Evolutionary conservation across 1,140 invertebrate species (phyloP), one percentile per base, ranked within the genome.

Genomic region (Drosophila ercepeae): DNA sequence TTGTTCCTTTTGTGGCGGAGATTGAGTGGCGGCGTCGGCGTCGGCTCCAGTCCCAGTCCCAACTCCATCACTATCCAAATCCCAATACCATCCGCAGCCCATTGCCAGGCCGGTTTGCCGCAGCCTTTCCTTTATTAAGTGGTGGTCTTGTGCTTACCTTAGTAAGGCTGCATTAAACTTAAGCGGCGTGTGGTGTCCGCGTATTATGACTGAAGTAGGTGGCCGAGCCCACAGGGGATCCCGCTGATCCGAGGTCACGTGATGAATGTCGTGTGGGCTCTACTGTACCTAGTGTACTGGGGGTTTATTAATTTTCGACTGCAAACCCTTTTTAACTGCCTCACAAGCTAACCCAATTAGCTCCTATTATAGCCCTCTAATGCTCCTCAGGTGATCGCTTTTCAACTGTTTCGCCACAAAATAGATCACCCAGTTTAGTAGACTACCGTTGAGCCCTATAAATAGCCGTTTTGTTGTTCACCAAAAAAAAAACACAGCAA

Each of bases 161-260:
- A 83, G 84, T 83, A 86, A 68, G 71, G 64, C 64, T 84, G 78
- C 75, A 83, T 82, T 82, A 82, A 76, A 69, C 73, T 70, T 58
- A 39, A 49, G 58, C 74, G 57, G 71, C 71, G 71, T 86, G 75
- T 75, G 60, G 76, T 64, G 39, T 42, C 39, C 36, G 13, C 13
- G 67, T 83, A 67, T 83, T 78, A 75, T 86, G 79, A 86, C 81
- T 83, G 81, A 74, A 86, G 81, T 86, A 83, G 79, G 79, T 83
- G 81, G 79, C 78, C 61, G 52, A 60, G 46, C 70, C 65, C 81
- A 55, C 60, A 45, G 64, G 53, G 57, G 49, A 46, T 29, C 23
- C 61, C 49, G 29, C 39, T 75, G 75, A 70, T 65, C 71, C 78
- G 71, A 75, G 78, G 79, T 83, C 79, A 86, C 58, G 60, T 76